Conservation (phyloP, 1,140 invertebrate species). For the Ganaspis sp. region DNA sequence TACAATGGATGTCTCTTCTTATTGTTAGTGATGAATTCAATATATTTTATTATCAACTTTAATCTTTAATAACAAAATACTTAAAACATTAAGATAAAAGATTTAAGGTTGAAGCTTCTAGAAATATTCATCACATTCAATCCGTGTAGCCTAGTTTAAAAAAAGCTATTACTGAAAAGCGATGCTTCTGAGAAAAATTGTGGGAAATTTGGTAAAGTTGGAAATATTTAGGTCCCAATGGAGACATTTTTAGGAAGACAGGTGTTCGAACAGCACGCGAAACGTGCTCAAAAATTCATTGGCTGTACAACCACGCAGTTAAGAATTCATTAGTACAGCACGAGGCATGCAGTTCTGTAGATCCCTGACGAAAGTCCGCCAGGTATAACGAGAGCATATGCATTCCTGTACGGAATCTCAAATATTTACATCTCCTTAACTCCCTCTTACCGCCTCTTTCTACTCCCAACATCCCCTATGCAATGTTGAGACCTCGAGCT, state of each 20-base stretch:
- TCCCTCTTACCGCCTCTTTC: conserved; percentile 12
- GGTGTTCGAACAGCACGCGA: not conserved
- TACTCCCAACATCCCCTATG: conserved; percentile 17
- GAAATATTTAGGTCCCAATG: conserved; percentile 9
- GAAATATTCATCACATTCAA: no score
- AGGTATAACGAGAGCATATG: conserved; percentile 36
- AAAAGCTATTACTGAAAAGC: no score
- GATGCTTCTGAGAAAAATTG: not conserved
- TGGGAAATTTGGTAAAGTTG: not conserved
- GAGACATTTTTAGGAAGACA: conserved; percentile 2
- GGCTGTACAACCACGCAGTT: not conserved
- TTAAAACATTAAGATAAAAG: no score
- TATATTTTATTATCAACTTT: no score
- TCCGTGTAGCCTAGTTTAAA: no score
- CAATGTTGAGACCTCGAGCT: conserved; percentile 6
- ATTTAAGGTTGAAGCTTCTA: no score
- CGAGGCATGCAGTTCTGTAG: not conserved
- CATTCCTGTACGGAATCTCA: conserved; percentile 33
- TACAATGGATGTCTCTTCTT: no score
- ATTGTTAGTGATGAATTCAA: no score
- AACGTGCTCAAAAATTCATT: conserved; percentile 20
- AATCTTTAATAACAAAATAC: no score
- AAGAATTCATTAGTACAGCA: conserved; percentile 16
- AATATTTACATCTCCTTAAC: conserved; percentile 42
- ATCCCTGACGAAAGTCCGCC: conserved; percentile 10